Base-by-base conservation (phyloP, 2,797 vertebrate genomes). In the Melanotaenia trifasciata region DNA sequence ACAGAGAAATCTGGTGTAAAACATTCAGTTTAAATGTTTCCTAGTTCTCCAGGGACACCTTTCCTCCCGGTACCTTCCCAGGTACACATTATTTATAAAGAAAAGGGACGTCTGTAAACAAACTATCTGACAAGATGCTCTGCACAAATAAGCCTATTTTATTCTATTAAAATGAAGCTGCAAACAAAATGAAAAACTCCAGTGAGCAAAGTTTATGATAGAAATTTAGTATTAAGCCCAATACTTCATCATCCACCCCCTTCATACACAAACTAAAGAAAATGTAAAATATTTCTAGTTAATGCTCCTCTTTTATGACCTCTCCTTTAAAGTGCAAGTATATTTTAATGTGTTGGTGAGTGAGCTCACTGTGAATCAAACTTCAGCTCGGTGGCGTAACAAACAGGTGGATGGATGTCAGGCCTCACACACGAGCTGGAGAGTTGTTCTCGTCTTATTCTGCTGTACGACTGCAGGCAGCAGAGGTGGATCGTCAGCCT, bases 401-500 rank as follows among this genome's bases (percentile, higher is more conserved):
- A 33, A 58, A 30, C 3, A 2, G 43, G 20, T 26, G 22, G 54
- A 14, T 28, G 14, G 5, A 47, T 20, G 20, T 20, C 54, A 60
- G 3, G 30, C 20, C 43, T 28, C 26, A 28, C 11, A 56, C 40
- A 16, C 4, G 7, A 26, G 13, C 38, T 16, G 22, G 1, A 28
- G 5, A 14, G 24, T 53, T 47, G 36, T 20, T 43, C 47, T 24
- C 0, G 60, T 80, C 81, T 86, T 87, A 43, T 77, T 90, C 86
- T 77, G 62, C 70, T 74, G 72, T 0, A 22, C 38, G 1, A 36
- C 40, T 11, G 43, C 30, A 50, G 47, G 80, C 61, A 74, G 66
- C 26, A 24, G 1, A 20, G 59, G 61, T 36, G 57, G 35, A 87
- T 85, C 76, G 50, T 74, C 72, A 79, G 83, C 84, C 61, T 70